phyloP scores from a whole-genome alignment of 2,113 vertebrate genomes.

The Balaeniceps rex region DNA sequence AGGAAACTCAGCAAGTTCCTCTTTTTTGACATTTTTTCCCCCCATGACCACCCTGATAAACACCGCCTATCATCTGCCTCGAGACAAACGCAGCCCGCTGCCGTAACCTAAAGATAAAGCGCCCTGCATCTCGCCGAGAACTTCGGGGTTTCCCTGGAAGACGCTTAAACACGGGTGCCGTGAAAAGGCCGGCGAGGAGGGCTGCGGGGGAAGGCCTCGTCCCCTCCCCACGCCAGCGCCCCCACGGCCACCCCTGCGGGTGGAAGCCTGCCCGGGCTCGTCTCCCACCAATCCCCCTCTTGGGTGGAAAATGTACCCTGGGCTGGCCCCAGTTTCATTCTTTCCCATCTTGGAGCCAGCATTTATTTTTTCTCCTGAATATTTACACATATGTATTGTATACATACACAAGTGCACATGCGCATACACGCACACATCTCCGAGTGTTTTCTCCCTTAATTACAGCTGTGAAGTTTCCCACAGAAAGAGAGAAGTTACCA shows the following conservation, averaged over 20 bases:
- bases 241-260: rapidly evolving
- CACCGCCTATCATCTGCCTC: rapidly evolving
- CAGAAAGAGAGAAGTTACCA: not conserved
- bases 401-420: rapidly evolving
- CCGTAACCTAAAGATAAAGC: not conserved
- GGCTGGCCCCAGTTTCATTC: rapidly evolving
- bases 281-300: not conserved
- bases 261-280: not conserved
- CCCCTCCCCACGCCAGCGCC: too few relatives aligned
- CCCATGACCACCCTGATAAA: not conserved
- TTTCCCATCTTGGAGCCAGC: rapidly evolving
- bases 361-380: not conserved
- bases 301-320: rapidly evolving
- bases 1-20: too few relatives aligned
- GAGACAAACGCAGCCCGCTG: rapidly evolving
- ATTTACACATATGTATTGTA: too few relatives aligned
- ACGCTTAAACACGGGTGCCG: rapidly evolving
- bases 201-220: too few relatives aligned
- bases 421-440: too few relatives aligned
- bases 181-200: not conserved
- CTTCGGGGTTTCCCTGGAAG: not conserved
- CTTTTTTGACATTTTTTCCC: not conserved
- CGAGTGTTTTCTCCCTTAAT: not conserved
- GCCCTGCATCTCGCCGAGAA: too few relatives aligned
- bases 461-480: not conserved